Evolutionary conservation across 2,888 invertebrate species (phyloP), one percentile per base, ranked within the genome.

Genomic region (Amiota communis): DNA sequence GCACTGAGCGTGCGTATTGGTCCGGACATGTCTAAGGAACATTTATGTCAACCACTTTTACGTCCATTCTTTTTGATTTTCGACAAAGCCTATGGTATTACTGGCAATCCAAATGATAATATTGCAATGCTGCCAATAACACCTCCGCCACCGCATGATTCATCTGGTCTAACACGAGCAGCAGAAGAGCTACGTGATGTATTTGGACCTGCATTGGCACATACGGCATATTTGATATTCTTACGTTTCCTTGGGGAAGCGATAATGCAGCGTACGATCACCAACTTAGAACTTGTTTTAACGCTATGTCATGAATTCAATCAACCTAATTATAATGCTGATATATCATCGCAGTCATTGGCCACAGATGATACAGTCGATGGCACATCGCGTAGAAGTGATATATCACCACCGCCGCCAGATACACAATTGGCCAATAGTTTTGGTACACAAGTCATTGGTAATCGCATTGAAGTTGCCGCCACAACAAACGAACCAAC

Each of bases 161-260:
- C 6, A 36, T 59, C 75, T 0, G 75, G 74, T 17, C 80, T 81
- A 65, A 81, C 86, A 64, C 84, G 88, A 3, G 95, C 94, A 1
- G 91, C 94, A 82, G 94, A 95, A 80, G 97, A 98, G 89, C 90
- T 98, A 47, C 91, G 93, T 57, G 91, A 93, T 84, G 96, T 97
- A 0, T 97, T 98, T 88, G 95, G 95, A 17, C 92, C 95, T 3
- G 94, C 95, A 86, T 91, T 98, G 75, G 98, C 98, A 0, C 94
- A 96, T 85, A 92, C 93, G 71, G 93, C 96, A 0, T 98, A 97
- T 88, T 90, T 93, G 20, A 92, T 94, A 0, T 95, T 97, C 86
- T 91, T 93, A 61, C 93, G 93, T 80, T 93, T 95, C 79, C 91
- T 96, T 10, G 95, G 95, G 1, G 92, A 92, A 8, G 92, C 92